Base-by-base conservation (phyloP, 2,888 invertebrate genomes). In the Apamea anceps region DNA sequence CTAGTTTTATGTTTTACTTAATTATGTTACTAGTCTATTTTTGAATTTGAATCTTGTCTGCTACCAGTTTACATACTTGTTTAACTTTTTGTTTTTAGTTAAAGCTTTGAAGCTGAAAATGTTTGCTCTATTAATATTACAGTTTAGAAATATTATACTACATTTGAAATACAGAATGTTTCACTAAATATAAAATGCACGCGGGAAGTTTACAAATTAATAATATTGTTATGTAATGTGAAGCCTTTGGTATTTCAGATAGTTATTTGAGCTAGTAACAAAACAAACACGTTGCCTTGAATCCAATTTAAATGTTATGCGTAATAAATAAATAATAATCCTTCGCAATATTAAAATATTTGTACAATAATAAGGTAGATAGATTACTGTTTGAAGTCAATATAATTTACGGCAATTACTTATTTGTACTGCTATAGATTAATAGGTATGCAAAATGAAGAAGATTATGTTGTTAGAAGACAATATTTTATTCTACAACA, bases 201-300 rank as follows among this genome's bases (percentile, higher is more conserved):
- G 89, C 85, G 82, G 81, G 82, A 88, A 90, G 88, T 88, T 88
- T 89, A 90, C 86, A 81, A 85, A 88, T 90, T 86, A 89, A 85
- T 87, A 89, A 86, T 85, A 87, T 88, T 91, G 88, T 91, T 91
- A 89, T 91, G 87, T 89, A 91, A 92, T 90, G 89, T 90, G 87
- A 91, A 90, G 80, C 89, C 90, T 90, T 90, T 91, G 88, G 91
- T 92, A 93, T 93, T 93, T 91, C 92, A 89, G 86, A 91, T 87
- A 89, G 89, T 91, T 92, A 90, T 89, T 93, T 92, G 92, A 93
- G 89, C 91, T 93, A 94, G 92, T 90, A 90, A 93, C 92, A 93
- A 93, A 93, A 94, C 91, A 94, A 95, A 95, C 95, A 94, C 91
- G 95, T 95, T 96, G 96, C 96, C 95, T 96, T 96, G 94, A 95